A percentile compares a stretch with the other conserved stretches of the same genome.
These are phyloP conservation scores for Phrixothrix hirtus DNA, from an alignment of 2,888 invertebrate species.

Conservation along the genomic window DNA sequence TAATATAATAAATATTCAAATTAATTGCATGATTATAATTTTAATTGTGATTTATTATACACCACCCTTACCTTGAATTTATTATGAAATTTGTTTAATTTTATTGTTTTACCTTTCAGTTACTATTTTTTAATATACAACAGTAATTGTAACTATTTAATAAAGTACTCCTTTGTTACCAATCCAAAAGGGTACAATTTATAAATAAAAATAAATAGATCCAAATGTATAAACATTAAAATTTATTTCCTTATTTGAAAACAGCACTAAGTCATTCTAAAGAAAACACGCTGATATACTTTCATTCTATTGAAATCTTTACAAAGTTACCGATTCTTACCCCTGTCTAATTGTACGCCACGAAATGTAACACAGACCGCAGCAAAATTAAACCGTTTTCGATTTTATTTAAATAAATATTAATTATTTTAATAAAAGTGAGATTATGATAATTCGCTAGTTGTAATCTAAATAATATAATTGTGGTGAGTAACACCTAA, in stretches of 20 bases:
- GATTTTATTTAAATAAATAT: slow-evolving; percentile 44
- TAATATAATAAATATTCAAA: background rate
- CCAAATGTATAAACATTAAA: slow-evolving; percentile 32
- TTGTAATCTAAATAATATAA: slow-evolving; percentile 15
- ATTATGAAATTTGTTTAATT: no score
- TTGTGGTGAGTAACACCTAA: slow-evolving; percentile 10
- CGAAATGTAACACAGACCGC: slow-evolving; percentile 37
- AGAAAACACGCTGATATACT: slow-evolving; percentile 45
- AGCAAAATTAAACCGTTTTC: slow-evolving; percentile 37
- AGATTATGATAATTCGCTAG: slow-evolving; percentile 24
- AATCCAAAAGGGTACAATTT: no score
- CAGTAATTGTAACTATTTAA: no score
- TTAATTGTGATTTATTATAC: background rate
- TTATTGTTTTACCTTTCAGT: no score
- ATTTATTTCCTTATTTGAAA: slow-evolving; percentile 34
- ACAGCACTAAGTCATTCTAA: slow-evolving; percentile 37
- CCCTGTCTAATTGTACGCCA: slow-evolving; percentile 6
- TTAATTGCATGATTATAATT: background rate
- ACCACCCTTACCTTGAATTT: background rate
- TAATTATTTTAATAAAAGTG: slow-evolving; percentile 31
- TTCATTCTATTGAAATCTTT: slow-evolving; percentile 42
- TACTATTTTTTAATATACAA: no score
- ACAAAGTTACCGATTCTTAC: slow-evolving; percentile 50
- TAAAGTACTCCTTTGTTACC: no score
- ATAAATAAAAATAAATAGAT: slow-evolving; percentile 35